Conservation (phyloP, 2,797 vertebrate genomes). For the Pangasius macronema region DNA sequence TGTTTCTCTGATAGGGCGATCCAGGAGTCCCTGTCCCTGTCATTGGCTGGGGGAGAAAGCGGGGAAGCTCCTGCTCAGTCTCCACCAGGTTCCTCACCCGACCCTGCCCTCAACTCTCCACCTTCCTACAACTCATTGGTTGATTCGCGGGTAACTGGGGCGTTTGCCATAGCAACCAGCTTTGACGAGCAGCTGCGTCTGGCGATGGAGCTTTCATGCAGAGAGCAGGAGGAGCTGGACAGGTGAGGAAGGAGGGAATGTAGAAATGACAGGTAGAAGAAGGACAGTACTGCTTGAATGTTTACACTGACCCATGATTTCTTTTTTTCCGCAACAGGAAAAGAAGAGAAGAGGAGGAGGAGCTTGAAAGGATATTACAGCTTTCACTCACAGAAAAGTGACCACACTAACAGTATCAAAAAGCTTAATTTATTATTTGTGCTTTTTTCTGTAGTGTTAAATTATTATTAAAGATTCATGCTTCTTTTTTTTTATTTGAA, state of each 20-base stretch:
- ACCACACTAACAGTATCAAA: conserved; percentile 58
- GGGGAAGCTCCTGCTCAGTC: conserved; percentile 65
- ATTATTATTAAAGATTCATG: conserved; percentile 74
- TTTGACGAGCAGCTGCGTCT: conserved; percentile 91
- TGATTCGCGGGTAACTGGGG: conserved; percentile 64
- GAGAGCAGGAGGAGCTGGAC: conserved; percentile 87
- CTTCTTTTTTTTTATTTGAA: conserved; percentile 60
- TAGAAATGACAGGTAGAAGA: background rate
- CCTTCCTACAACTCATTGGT: conserved; percentile 68
- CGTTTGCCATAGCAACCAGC: conserved; percentile 69
- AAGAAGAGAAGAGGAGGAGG: conserved; percentile 86
- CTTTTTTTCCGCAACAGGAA: conserved; percentile 64
- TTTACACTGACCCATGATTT: conserved; percentile 10
- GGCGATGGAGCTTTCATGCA: conserved; percentile 89
- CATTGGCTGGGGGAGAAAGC: conserved; percentile 71
- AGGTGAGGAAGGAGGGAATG: conserved; percentile 67
- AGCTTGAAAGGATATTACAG: conserved; percentile 87
- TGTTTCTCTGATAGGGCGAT: conserved; percentile 77
- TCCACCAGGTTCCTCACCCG: conserved; percentile 63
- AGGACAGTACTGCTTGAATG: background rate
- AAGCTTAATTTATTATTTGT: conserved; percentile 61
- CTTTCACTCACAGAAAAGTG: conserved; percentile 94
- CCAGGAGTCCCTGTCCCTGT: conserved; percentile 88
- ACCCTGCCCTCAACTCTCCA: conserved; percentile 66
- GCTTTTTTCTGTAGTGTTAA: conserved; percentile 69